These are phyloP conservation scores for Pseudochaenichthys georgianus DNA, from an alignment of 2,797 vertebrate genomes.

Conservation along the genomic window DNA sequence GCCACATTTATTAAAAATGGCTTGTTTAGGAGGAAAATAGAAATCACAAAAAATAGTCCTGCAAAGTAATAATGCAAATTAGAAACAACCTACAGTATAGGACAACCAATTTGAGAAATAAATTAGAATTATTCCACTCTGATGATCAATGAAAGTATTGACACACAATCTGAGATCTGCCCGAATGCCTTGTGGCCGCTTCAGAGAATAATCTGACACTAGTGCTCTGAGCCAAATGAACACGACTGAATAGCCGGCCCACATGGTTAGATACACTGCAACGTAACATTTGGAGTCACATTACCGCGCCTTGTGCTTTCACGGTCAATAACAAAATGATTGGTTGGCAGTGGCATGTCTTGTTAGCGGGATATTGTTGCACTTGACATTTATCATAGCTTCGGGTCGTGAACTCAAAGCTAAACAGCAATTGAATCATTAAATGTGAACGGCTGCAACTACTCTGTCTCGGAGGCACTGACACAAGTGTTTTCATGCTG, in stretches of 20 bases:
- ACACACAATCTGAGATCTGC: conserved; percentile 30
- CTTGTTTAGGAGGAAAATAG: background rate
- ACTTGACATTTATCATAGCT: conserved; percentile 85
- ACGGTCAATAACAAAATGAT: conserved; percentile 78
- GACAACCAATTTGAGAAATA: background rate
- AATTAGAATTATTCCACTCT: background rate
- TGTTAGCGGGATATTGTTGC: conserved; percentile 76
- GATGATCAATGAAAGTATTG: conserved; percentile 33
- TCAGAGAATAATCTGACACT: conserved; percentile 28
- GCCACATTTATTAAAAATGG: conserved; percentile 4
- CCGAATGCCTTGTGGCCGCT: conserved; percentile 32
- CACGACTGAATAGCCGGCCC: conserved; percentile 45
- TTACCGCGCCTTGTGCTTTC: conserved; percentile 68
- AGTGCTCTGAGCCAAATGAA: conserved; percentile 48
- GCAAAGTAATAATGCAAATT: background rate
- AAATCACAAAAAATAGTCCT: background rate
- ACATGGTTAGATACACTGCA: conserved; percentile 58
- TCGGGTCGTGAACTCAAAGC: conserved; percentile 74
- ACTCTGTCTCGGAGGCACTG: conserved; percentile 68
- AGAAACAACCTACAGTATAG: background rate
- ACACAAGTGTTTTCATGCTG: conserved; percentile 81
- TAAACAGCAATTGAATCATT: conserved; percentile 78
- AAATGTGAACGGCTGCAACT: conserved; percentile 72
- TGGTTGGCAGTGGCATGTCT: conserved; percentile 77
- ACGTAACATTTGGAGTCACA: conserved; percentile 72